Evolutionary conservation across 2,888 invertebrate genomes (phyloP).

Genomic region (Synanthedon tipuliformis): DNA sequence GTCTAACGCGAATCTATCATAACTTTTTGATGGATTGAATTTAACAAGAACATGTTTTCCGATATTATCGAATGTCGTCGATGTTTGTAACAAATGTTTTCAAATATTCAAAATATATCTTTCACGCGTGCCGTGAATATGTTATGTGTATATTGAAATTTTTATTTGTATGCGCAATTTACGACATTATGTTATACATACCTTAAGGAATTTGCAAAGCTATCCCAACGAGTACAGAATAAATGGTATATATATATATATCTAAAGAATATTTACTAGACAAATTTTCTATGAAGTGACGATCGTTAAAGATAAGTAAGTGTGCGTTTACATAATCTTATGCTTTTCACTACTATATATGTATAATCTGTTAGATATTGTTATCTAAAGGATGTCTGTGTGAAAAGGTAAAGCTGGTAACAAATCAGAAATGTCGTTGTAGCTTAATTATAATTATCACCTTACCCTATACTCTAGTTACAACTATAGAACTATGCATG

Average conservation of each 20-base stretch:
- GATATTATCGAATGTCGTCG: too few species aligned
- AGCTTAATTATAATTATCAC: conserved; percentile 18
- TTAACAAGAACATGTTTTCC: too few species aligned
- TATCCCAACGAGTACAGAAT: too few species aligned
- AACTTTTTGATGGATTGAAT: neutral
- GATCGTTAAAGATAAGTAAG: neutral
- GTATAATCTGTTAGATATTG: conserved; percentile 24
- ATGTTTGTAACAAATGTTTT: too few species aligned
- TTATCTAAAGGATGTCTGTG: conserved; percentile 33
- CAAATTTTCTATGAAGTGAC: neutral
- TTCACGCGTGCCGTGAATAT: too few species aligned
- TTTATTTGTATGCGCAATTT: too few species aligned
- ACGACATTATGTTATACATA: too few species aligned
- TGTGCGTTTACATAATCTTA: neutral
- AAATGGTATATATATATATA: too few species aligned
- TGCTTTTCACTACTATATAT: neutral
- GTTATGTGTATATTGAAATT: too few species aligned
- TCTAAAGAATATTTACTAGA: too few species aligned
- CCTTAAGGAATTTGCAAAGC: too few species aligned
- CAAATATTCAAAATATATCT: too few species aligned
- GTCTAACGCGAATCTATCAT: neutral
- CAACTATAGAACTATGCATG: conserved; percentile 32
- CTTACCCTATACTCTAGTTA: conserved; percentile 5
- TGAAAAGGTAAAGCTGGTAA: conserved; percentile 28
- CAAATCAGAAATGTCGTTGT: conserved; percentile 20